Percentiles rank a stretch among this genome's conserved stretches.
These are phyloP conservation scores for Drosophila sordidapex DNA, from an alignment of 2,888 invertebrate species.

Conservation along the genomic window DNA sequence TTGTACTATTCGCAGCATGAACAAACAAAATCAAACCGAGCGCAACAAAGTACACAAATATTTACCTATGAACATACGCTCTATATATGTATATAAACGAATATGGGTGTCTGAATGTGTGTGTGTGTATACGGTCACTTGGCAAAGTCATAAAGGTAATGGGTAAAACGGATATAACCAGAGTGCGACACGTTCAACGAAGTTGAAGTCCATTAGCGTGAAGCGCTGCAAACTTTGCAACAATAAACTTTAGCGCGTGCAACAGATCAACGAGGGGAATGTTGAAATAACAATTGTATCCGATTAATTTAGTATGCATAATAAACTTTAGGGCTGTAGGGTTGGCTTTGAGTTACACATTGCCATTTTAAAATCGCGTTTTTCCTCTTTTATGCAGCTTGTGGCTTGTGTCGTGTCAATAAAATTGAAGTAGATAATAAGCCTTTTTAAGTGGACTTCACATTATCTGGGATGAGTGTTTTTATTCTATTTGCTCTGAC, in stretches of 20 bases:
- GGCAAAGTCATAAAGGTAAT: constrained; percentile 42
- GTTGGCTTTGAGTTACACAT: background rate
- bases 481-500: background rate
- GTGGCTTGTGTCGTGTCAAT: background rate
- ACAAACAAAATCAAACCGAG: constrained; percentile 79
- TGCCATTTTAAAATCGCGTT: background rate
- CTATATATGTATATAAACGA: background rate
- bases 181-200: constrained; percentile 24
- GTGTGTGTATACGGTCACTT: constrained; percentile 37
- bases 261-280: background rate
- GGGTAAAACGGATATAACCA: constrained; percentile 14
- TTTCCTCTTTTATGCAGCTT: background rate
- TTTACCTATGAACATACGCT: constrained; percentile 56
- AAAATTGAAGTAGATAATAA: background rate
- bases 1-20: constrained; percentile 57
- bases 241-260: constrained; percentile 21
- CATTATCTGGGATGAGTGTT: background rate
- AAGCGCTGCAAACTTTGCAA: constrained; percentile 25
- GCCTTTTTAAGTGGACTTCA: background rate
- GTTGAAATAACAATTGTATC: background rate
- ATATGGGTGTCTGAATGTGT: background rate
- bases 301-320: constrained; percentile 9
- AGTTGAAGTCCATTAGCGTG: constrained; percentile 14
- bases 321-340: background rate
- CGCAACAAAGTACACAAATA: constrained; percentile 76